These are phyloP conservation scores for Acutogordius australiensis DNA, from an alignment of 2,888 invertebrate species.

Conservation along the genomic window DNA sequence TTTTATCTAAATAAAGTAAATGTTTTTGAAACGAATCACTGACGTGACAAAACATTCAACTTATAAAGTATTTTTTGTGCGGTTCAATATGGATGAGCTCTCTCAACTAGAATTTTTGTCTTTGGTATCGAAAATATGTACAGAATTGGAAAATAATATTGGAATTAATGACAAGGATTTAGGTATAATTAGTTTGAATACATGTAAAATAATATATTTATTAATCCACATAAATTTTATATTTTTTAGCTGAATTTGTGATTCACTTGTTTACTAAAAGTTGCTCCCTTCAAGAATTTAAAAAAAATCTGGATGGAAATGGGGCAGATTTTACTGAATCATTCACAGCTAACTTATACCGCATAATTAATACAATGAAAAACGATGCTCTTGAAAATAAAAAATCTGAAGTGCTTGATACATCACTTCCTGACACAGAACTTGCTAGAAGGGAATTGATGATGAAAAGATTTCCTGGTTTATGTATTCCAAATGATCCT, in stretches of 20 bases:
- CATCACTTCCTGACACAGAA: conserved; percentile 13
- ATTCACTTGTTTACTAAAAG: conserved; percentile 69
- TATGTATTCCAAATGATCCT: conserved; percentile 27
- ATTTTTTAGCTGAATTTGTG: conserved; percentile 62
- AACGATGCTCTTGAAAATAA: conserved; percentile 20
- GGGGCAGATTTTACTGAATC: conserved; percentile 83
- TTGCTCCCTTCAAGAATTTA: conserved; percentile 53
- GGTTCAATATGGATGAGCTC: conserved; percentile 28
- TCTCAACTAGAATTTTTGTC: conserved; percentile 69
- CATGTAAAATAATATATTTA: too few relatives aligned
- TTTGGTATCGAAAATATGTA: conserved; percentile 83
- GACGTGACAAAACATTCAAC: too few relatives aligned
- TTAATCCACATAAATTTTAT: too few relatives aligned
- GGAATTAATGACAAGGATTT: conserved; percentile 87
- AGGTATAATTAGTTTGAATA: too few relatives aligned
- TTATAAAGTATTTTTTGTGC: too few relatives aligned
- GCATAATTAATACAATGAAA: conserved; percentile 82
- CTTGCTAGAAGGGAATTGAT: conserved; percentile 19
- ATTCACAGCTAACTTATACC: conserved; percentile 57
- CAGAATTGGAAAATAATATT: conserved; percentile 86
- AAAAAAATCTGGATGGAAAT: conserved; percentile 54
- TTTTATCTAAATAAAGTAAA: too few relatives aligned
- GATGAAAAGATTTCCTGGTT: conserved; percentile 20
- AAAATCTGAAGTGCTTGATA: conserved; percentile 16
- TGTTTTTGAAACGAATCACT: too few relatives aligned